Base-by-base conservation (phyloP, 2,113 vertebrate species). In the Ictidomys tridecemlineatus region DNA sequence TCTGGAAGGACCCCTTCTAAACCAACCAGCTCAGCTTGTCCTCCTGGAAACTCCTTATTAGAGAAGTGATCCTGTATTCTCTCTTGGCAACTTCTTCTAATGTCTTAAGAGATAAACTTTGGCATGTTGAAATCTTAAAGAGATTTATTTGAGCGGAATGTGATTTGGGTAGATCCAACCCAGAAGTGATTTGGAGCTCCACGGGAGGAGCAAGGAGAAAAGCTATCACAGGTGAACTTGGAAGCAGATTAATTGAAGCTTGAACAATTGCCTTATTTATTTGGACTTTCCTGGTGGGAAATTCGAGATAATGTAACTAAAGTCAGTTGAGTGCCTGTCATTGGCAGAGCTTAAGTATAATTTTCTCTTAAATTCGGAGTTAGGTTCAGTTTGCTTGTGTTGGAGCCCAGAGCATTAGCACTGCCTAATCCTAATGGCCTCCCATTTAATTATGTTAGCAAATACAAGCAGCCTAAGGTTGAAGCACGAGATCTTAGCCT, bases 321-420 rank as follows among this genome's bases (percentile, higher is more conserved):
- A 32, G 70, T 14, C 22, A 39, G 32, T 26, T 22, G 45, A 16
- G 12, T 11, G 37, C 63, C 74, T 34, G 16, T 28, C 48, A 18
- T 28, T 37, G 63, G 48, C 70, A 45, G 8, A 77, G 5, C 37
- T 78, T 45, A 56, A 53, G 51, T 45, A 28, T 45, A 6, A 56
- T 86, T 85, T 78, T 34, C n/a, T 78, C 74, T 86, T 42, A 28
- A 17, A 78, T 86, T 89, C 70, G 39, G n/a, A 58, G 30, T 28
- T 69, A 48, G 69, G 34, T 83, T 56, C 34, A 16, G 58, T 32
- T 56, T 65, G 6, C 28, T 67, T 12, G 34, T 51, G 10, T 10
- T 20, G n/a, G 37, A 30, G 28, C 72, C 20, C 26, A 37, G 30
- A 63, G n/a, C 56, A 28, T 37, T 34, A 61, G 28, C 67, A 32